phyloP scores from a whole-genome alignment of 1,140 invertebrate genomes.

The Battus philenor region DNA sequence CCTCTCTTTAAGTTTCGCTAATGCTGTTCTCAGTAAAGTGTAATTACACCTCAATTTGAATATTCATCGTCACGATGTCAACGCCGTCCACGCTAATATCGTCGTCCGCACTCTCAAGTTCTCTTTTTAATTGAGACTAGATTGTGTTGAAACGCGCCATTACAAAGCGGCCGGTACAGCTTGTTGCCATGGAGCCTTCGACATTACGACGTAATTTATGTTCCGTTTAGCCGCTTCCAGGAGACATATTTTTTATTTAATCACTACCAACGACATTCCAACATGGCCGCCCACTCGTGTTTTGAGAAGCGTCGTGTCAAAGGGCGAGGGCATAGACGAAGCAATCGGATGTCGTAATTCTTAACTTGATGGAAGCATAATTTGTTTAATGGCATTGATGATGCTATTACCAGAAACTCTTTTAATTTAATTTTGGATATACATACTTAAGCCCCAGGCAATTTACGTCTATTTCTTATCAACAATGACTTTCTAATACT shows the following conservation, averaged over 20 bases:
- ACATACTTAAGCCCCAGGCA: no score
- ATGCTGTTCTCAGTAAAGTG: conserved; percentile 20
- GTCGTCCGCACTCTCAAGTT: conserved; percentile 6
- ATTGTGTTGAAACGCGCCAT: conserved; percentile 17
- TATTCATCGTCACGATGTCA: conserved; percentile 25
- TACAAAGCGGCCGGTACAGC: conserved; percentile 1
- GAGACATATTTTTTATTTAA: conserved; percentile 12
- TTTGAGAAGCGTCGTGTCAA: conserved; percentile 21
- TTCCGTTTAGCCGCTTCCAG: conserved; percentile 1
- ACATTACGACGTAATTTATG: conserved; percentile 9
- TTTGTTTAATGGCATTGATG: conserved; percentile 17
- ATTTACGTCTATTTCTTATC: no score
- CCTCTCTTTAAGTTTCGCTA: no score
- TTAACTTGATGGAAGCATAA: conserved; percentile 13
- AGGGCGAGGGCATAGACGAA: conserved; percentile 16
- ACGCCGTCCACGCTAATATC: conserved; percentile 18
- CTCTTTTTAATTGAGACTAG: conserved; percentile 19
- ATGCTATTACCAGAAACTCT: neutral
- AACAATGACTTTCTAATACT: no score
- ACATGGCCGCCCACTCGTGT: conserved; percentile 5
- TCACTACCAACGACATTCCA: conserved; percentile 5
- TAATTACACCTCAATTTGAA: conserved; percentile 34
- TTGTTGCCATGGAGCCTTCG: neutral
- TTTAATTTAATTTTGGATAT: conserved; percentile 18
- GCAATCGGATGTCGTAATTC: neutral